Percentiles rank a stretch among this genome's conserved stretches.
These are phyloP conservation scores for Leucania comma DNA, from an alignment of 2,888 invertebrate genomes.

Conservation along the genomic window DNA sequence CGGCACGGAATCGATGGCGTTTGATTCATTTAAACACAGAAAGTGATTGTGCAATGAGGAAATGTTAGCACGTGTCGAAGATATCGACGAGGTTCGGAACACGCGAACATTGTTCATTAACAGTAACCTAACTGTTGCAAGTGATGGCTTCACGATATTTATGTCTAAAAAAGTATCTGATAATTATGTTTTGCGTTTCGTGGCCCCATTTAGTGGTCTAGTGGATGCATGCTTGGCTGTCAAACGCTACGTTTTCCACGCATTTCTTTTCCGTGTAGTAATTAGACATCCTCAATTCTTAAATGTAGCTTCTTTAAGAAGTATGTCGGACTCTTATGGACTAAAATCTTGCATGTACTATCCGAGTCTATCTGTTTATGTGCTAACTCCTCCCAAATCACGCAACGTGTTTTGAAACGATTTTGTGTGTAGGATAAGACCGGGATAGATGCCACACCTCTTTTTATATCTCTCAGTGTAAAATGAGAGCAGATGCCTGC, in stretches of 20 bases:
- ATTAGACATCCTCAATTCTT: conserved; percentile 11
- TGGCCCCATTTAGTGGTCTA: conserved; percentile 21
- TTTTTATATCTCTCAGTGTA: too few relatives aligned
- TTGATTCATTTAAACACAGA: conserved; percentile 58
- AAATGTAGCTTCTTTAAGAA: neutral
- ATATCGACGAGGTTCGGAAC: conserved; percentile 70
- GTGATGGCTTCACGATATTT: conserved; percentile 72
- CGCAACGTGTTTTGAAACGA: too few relatives aligned
- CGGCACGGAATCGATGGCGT: conserved; percentile 52
- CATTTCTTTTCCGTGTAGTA: conserved; percentile 26
- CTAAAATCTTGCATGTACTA: too few relatives aligned
- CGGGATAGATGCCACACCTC: too few relatives aligned
- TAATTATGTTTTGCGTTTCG: conserved; percentile 60
- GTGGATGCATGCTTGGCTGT: conserved; percentile 13
- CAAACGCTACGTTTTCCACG: conserved; percentile 17
- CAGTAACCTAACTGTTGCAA: conserved; percentile 84
- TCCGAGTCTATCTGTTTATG: too few relatives aligned
- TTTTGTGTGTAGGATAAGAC: too few relatives aligned
- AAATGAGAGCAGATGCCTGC: too few relatives aligned
- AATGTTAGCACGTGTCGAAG: conserved; percentile 55
- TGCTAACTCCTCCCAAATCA: too few relatives aligned
- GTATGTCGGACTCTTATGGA: too few relatives aligned
- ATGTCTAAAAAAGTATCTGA: conserved; percentile 59
- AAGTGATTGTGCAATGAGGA: conserved; percentile 75
- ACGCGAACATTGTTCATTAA: conserved; percentile 78